Conservation (phyloP, 2,888 invertebrate genomes). For the Biston betularia region DNA sequence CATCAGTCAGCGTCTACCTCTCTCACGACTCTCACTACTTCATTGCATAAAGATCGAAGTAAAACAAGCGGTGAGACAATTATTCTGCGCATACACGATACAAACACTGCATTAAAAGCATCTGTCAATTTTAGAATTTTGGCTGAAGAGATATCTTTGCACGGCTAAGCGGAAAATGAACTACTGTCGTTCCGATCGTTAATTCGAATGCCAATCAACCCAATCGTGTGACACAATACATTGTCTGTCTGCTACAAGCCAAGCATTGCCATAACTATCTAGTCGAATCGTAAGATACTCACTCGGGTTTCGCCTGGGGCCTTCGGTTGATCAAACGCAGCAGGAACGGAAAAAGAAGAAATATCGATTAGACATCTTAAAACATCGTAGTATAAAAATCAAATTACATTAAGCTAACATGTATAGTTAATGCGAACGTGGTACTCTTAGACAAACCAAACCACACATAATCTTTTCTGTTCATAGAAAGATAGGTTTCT, state of each 20-base stretch:
- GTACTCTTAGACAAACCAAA: conserved; percentile 39
- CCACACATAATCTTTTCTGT: conserved; percentile 49
- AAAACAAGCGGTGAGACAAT: conserved; percentile 74
- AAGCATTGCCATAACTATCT: conserved; percentile 62
- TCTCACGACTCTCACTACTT: conserved; percentile 60
- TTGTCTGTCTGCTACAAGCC: conserved; percentile 70
- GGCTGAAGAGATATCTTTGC: conserved; percentile 42
- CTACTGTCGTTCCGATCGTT: conserved; percentile 51
- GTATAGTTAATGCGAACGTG: conserved; percentile 59
- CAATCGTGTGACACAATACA: conserved; percentile 62
- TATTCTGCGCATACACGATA: conserved; percentile 75
- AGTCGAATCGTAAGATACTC: conserved; percentile 73
- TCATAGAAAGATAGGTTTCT: conserved; percentile 60
- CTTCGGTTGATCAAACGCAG: conserved; percentile 79
- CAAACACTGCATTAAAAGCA: conserved; percentile 71
- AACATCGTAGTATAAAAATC: conserved; percentile 48
- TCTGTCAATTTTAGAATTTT: conserved; percentile 62
- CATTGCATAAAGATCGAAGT: conserved; percentile 62
- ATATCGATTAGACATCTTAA: conserved; percentile 65
- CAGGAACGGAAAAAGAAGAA: conserved; percentile 76
- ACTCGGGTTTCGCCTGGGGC: conserved; percentile 89
- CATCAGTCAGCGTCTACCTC: conserved; percentile 83
- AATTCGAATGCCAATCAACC: conserved; percentile 70
- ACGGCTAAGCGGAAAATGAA: conserved; percentile 53
- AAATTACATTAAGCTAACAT: conserved; percentile 57